Evolutionary conservation across 2,888 invertebrate species (phyloP), one percentile per base, ranked within the genome.

Genomic region (Pyrocoelia pectoralis): DNA sequence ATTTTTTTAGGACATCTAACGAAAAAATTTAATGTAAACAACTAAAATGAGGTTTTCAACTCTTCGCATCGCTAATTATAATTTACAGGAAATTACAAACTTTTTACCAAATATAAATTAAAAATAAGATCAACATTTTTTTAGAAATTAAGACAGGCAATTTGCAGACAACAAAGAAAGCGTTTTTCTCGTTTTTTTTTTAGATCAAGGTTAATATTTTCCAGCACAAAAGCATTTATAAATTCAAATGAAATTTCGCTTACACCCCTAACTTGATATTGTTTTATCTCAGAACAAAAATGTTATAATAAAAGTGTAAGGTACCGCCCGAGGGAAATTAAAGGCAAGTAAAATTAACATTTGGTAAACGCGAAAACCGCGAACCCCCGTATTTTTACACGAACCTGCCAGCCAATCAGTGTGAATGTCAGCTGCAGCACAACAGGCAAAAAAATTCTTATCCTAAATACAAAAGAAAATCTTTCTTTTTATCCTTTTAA

Each of bases 281-380:
- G 62, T 65, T 61, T 67, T 66, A 65, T 65, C 62, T 55, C 59
- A 14, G 56, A 54, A 56, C 54, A 60, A 66, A 65, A 66, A 66
- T 60, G 62, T 65, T 63, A 61, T 67, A 66, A 67, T 68, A 69
- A 69, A 67, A 67, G 73, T 73, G 73, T 72, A 73, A 75, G 74
- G 74, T 72, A 70, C 72, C 70, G 74, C 77, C 77, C 77, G 61
- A 65, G 77, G 77, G 77, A 77, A 77, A 77, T 77, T 77, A 77
- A 75, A 76, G 75, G 72, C 73, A 71, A 74, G 74, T 72, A 74
- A 77, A 77, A 77, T 77, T 77, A 77, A 75, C 77, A 76, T 77
- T 77, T 76, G 71, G 72, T 73, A 73, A 74, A 74, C 70, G 73
- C 73, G 71, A 66, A 66, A 66, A 67, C 52, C 58, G 46, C 54